These are phyloP conservation scores for Melanerpes aurifrons DNA, from an alignment of 2,113 vertebrate genomes.

Conservation along the genomic window DNA sequence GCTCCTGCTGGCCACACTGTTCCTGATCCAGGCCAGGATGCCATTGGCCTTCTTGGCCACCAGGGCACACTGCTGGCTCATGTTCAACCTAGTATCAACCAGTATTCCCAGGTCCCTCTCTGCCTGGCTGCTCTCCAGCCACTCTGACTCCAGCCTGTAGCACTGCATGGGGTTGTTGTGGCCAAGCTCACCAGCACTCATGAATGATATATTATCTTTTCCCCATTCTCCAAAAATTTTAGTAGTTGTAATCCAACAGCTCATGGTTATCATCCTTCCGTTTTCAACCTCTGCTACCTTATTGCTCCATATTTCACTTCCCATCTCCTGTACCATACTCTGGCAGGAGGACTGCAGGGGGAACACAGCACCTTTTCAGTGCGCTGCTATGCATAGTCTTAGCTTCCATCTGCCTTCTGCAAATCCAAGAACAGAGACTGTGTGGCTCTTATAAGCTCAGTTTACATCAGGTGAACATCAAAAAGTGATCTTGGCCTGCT, in stretches of 20 bases:
- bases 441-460: background rate
- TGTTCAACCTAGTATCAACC: no score
- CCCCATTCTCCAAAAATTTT: background rate
- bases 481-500: background rate
- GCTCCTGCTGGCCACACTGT: no score
- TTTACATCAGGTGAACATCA: background rate
- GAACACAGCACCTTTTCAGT: background rate
- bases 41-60: no score
- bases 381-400: background rate
- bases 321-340: background rate
- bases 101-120: no score
- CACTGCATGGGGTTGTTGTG: no score
- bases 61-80: no score
- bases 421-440: background rate
- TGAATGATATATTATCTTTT: background rate
- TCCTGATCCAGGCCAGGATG: no score
- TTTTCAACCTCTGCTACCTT: background rate
- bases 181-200: background rate
- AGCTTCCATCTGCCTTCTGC: background rate
- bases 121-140: no score
- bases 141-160: no score
- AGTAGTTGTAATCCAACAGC: background rate
- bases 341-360: background rate
- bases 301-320: background rate
- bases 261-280: background rate